Percentiles rank a stretch among this genome's conserved stretches.
phyloP scores from a whole-genome alignment of 2,888 invertebrate genomes.

The Mystacides longicornis region DNA sequence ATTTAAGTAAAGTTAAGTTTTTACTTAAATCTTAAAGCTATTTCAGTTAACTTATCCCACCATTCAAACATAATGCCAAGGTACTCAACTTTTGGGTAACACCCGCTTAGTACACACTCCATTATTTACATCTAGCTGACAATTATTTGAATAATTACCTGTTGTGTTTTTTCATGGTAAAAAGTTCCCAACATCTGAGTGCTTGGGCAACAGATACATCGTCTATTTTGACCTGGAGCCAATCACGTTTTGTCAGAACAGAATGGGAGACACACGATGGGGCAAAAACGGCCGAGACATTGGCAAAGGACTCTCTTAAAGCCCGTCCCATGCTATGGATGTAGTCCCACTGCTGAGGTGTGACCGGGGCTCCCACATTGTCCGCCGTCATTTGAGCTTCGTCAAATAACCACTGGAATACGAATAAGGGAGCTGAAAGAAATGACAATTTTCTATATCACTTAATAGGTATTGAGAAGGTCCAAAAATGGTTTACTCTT shows the following conservation, averaged over 20 bases:
- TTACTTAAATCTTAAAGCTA: too few species aligned
- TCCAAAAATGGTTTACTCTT: too few species aligned
- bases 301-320: constrained; percentile 69
- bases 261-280: constrained; percentile 92
- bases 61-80: too few species aligned
- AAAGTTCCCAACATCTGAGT: constrained; percentile 80
- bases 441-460: too few species aligned
- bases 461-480: too few species aligned
- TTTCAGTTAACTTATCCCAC: too few species aligned
- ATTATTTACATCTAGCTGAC: too few species aligned
- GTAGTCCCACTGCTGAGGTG: constrained; percentile 88
- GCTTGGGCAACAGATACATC: constrained; percentile 79
- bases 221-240: constrained; percentile 79
- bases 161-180: constrained; percentile 33
- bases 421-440: constrained; percentile 72
- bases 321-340: constrained; percentile 86
- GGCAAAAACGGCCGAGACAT: constrained; percentile 85
- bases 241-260: constrained; percentile 77
- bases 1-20: too few species aligned
- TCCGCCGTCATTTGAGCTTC: constrained; percentile 91
- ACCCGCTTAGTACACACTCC: too few species aligned
- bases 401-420: constrained; percentile 93
- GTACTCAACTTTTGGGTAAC: too few species aligned
- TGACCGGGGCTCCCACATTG: constrained; percentile 82
- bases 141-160: too few species aligned